Base-by-base conservation (phyloP, 2,113 vertebrate genomes). In the Hypomesus transpacificus region DNA sequence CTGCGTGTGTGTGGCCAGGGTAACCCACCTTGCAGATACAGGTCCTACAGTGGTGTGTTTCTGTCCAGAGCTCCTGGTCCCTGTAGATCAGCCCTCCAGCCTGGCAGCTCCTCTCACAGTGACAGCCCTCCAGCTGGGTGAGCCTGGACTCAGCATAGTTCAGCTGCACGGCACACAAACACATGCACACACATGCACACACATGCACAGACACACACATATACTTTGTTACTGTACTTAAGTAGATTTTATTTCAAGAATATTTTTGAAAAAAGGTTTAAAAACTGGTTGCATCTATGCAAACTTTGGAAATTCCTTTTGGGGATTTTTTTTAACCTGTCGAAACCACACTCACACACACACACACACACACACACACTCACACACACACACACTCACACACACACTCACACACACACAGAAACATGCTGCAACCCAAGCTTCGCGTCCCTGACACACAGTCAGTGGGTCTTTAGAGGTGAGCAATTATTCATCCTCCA, bases 61-160 rank as follows among this genome's bases (percentile, higher is more conserved):
- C 96, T 14, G 92, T 93, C 97, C 97, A 98, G 20, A 94, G 92
- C 82, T 98, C 95, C 82, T 94, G 93, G 82, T 98, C 95, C 78
- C 95, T 88, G 82, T 96, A 95, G 46, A 96, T 88, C 73, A 94
- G 77, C 66, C 93, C 92, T 65, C 93, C 94, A 80, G 94, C 91
- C 83, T 92, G 93, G 89, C 97, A 98, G 14, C 94, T 97, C 91
- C 94, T 94, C 92, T 98, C 95, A 22, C 97, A 98, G 46, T 96
- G 95, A 87, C 97, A 98, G 76, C 92, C 94, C 87, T 98, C 97
- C 90, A 98, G 78, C n/a, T 97, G 96, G 87, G 89, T 95, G 80
- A 98, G 94, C 57, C 96, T 93, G 20, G 94, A 95, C 91, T 98
- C 97, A 17, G 97, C 96, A 78, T 96, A 97, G 91, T 96, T 98